phyloP scores from a whole-genome alignment of 2,113 vertebrate genomes.

The Embiotoca jacksoni region DNA sequence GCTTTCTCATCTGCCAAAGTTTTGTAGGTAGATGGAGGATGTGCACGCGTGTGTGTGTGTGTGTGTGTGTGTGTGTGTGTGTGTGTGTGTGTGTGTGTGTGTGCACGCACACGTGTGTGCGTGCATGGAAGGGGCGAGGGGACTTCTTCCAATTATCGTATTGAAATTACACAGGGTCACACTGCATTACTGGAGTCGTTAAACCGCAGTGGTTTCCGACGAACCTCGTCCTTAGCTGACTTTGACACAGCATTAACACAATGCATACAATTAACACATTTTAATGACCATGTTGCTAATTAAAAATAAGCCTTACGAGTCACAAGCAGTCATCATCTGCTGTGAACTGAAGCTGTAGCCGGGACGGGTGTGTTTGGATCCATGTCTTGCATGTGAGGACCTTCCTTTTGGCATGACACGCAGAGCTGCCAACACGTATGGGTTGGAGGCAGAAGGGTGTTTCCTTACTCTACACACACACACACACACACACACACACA shows the following conservation, averaged over 20 bases:
- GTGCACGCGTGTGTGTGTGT: constrained; percentile 11
- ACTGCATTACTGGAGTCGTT: constrained; percentile 60
- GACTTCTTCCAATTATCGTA: constrained; percentile 74
- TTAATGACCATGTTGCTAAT: constrained; percentile 76
- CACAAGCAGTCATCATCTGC: constrained; percentile 51
- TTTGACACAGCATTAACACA: constrained; percentile 70
- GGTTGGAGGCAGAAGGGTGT: constrained; percentile 21
- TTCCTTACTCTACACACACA: constrained; percentile 6
- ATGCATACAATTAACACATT: constrained; percentile 78
- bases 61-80: constrained; percentile 15
- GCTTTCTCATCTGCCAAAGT: constrained; percentile 57
- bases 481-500: constrained; percentile 2
- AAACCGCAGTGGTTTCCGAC: constrained; percentile 28
- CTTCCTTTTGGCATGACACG: constrained; percentile 3
- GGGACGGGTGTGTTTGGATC: not conserved
- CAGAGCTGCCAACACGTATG: not conserved
- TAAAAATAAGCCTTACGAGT: constrained; percentile 71
- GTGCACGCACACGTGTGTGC: not conserved
- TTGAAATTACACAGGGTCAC: constrained; percentile 74
- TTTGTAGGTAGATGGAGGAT: not conserved
- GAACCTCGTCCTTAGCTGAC: constrained; percentile 73
- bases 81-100: not conserved
- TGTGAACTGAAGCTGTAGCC: constrained; percentile 38
- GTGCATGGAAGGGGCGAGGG: constrained; percentile 9
- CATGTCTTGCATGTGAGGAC: not conserved